These are phyloP conservation scores for Nicator chloris DNA, from an alignment of 2,113 vertebrate genomes.

Conservation along the genomic window DNA sequence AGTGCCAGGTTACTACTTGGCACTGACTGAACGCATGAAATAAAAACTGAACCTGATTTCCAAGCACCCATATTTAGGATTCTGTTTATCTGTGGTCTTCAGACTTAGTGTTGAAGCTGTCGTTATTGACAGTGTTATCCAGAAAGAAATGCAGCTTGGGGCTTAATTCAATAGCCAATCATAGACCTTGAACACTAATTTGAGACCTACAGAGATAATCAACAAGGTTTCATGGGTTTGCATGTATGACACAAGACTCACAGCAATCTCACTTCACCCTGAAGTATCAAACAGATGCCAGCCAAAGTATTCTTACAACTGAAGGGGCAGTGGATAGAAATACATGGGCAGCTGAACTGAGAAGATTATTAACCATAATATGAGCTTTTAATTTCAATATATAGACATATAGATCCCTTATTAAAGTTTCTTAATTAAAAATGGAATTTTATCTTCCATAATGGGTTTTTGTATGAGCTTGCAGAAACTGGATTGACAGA, in stretches of 20 bases:
- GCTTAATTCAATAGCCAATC: neutral
- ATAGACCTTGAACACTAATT: neutral
- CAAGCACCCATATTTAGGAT: neutral
- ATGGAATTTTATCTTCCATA: neutral
- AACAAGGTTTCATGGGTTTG: neutral
- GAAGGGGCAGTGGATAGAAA: neutral
- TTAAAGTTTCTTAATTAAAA: neutral
- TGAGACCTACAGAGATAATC: neutral
- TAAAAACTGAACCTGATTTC: neutral
- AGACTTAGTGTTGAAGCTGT: neutral
- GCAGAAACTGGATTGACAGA: neutral
- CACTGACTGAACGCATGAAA: neutral
- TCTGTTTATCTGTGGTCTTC: neutral
- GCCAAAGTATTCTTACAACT: neutral
- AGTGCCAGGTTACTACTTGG: neutral
- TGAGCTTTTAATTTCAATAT: neutral
- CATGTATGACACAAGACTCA: no score
- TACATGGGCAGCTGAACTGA: neutral
- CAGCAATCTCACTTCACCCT: neutral
- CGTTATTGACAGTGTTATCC: neutral
- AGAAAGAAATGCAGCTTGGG: neutral
- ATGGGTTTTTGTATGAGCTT: neutral
- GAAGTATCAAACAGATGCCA: neutral
- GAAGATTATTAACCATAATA: neutral
- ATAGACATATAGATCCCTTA: neutral